Conservation (phyloP, 2,797 vertebrate genomes). For the Erpetoichthys calabaricus region DNA sequence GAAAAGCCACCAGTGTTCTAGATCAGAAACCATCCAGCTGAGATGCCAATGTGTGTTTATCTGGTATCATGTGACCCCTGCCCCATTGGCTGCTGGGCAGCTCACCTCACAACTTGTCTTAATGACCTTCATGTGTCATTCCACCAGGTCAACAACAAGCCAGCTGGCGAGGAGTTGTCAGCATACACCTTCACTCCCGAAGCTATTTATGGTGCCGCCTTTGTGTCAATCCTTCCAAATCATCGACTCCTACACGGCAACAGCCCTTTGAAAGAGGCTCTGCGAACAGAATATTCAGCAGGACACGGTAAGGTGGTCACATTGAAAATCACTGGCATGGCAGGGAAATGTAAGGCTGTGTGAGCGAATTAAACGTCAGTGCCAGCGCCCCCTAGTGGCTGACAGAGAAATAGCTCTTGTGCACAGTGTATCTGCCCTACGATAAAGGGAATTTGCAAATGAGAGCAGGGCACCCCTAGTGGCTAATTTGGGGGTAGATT, state of each 20-base stretch:
- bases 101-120: too few relatives aligned
- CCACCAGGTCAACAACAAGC: conserved; percentile 59
- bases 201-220: conserved; percentile 73
- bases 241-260: conserved; percentile 70
- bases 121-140: too few relatives aligned
- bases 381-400: neutral
- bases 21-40: too few relatives aligned
- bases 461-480: too few relatives aligned
- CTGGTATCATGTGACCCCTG: too few relatives aligned
- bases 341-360: neutral
- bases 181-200: conserved; percentile 78
- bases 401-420: too few relatives aligned
- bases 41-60: too few relatives aligned
- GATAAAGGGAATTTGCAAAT: too few relatives aligned
- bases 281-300: conserved; percentile 45
- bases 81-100: too few relatives aligned
- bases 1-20: too few relatives aligned
- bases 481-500: too few relatives aligned
- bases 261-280: conserved; percentile 47
- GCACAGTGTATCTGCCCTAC: too few relatives aligned
- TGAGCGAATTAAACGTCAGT: neutral
- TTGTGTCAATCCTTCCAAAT: conserved; percentile 64
- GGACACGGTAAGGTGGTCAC: conserved; percentile 53
- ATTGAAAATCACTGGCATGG: conserved; percentile 1
- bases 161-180: conserved; percentile 63